phyloP scores from a whole-genome alignment of 2,888 invertebrate species.

The Frankliniella fusca region DNA sequence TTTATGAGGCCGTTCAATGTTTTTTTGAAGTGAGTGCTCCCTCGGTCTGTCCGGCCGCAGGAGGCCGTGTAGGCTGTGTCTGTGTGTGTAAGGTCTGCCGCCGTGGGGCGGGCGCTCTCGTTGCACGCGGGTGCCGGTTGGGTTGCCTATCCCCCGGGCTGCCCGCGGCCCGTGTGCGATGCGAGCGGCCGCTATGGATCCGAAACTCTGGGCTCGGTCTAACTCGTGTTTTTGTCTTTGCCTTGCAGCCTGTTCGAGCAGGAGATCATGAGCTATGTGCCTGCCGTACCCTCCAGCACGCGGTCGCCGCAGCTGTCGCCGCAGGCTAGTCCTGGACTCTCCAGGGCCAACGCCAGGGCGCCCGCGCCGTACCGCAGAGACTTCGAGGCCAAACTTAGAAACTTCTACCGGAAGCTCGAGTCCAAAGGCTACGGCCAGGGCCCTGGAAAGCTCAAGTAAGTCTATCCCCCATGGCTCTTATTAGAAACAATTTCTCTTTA shows the following conservation, averaged over 20 bases:
- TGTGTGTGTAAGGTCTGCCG: too few relatives aligned
- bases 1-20: too few relatives aligned
- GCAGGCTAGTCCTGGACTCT: slow-evolving; percentile 74
- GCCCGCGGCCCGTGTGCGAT: neutral
- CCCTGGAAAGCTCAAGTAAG: slow-evolving; percentile 92
- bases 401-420: slow-evolving; percentile 91
- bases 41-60: too few relatives aligned
- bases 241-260: slow-evolving; percentile 88
- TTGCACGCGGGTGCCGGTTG: neutral
- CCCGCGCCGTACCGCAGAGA: slow-evolving; percentile 88
- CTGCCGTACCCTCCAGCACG: slow-evolving; percentile 56
- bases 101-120: too few relatives aligned
- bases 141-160: neutral
- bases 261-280: slow-evolving; percentile 97
- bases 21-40: too few relatives aligned
- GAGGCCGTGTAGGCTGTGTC: too few relatives aligned
- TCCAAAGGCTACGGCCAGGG: slow-evolving; percentile 96
- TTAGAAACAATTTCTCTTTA: slow-evolving; percentile 30
- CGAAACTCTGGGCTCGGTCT: neutral
- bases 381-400: slow-evolving; percentile 90
- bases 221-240: slow-evolving; percentile 35
- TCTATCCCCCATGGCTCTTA: slow-evolving; percentile 38
- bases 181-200: too few relatives aligned
- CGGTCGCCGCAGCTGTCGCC: slow-evolving; percentile 63
- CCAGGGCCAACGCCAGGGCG: slow-evolving; percentile 66